Base-by-base conservation (phyloP, 1,140 invertebrate genomes). In the Agrilus planipennis region DNA sequence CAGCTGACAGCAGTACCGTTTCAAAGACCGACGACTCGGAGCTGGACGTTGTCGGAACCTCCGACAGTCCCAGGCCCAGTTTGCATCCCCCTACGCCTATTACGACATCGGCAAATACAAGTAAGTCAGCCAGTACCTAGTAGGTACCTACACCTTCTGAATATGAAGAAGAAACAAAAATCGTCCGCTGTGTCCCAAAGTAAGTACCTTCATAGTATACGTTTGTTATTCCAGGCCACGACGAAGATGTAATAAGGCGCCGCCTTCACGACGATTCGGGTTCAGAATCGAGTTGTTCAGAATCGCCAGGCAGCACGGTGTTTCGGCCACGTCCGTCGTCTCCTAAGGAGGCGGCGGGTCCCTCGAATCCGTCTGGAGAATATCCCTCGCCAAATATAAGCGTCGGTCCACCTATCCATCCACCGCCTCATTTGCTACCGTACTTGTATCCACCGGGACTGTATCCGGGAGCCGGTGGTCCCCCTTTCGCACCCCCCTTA, bases 401-500 rank as follows among this genome's bases (percentile, higher is more conserved):
- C 4, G 78, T 89, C 3, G 87, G 88, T 7, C 86, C 86, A 14
- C 86, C 88, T 6, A 79, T 89, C 9, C 85, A 89, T 54, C 86
- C 85, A 9, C 84, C 84, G 11, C 75, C 76, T 23, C 76, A 79
- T 57, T 69, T 90, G 34, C 67, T 91, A 47, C 88, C 87, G 39
- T 92, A 90, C 69, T 74, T 92, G 11, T 89, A 89, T 59, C 81
- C 82, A 0, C 82, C 81, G n/a, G 84, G 83, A 2, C 65, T 91
- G 34, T 90, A 90, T 63, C 81, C 79, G 12, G 68, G 73, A 9
- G 48, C 54, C 4, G 61, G 53, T 4, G 65, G 68, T 4, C 79
- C 72, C 1, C 75, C 84, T 34, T 76, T 84, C 52, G 76, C 72
- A 2, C 81, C 81, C 6, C 80, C 77, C 15, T 58, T 76, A 17